These are phyloP conservation scores for Campylorhamphus procurvoides DNA, from an alignment of 2,113 vertebrate genomes.

Conservation along the genomic window DNA sequence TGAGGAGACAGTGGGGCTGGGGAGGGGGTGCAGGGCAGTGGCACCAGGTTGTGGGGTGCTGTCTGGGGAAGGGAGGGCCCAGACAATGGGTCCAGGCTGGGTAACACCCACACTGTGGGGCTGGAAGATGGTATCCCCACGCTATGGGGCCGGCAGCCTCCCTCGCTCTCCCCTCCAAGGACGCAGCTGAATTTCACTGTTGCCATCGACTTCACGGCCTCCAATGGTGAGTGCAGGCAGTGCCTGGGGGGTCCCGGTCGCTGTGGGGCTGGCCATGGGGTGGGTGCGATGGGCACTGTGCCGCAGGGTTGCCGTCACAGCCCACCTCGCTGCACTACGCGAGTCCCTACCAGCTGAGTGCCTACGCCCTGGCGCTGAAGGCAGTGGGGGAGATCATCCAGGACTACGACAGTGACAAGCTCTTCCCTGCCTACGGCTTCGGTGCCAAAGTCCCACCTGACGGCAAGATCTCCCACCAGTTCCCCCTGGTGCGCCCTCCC, in stretches of 20 bases:
- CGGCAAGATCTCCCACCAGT: conserved; percentile 95
- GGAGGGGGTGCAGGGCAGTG: rapidly evolving
- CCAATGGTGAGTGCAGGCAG: conserved; percentile 85
- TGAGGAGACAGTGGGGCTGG: rapidly evolving
- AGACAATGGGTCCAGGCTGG: not conserved
- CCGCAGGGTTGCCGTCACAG: conserved; percentile 91
- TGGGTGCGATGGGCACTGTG: not conserved
- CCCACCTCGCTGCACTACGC: conserved; percentile 97
- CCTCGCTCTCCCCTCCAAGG: conserved; percentile 70
- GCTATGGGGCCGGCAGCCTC: not conserved
- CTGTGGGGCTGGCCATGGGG: not conserved
- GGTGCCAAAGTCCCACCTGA: conserved; percentile 97
- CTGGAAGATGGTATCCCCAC: not conserved
- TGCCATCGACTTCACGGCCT: conserved; percentile 97
- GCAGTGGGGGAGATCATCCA: conserved; percentile 98
- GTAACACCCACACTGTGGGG: not conserved
- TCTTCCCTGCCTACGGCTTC: conserved; percentile 96
- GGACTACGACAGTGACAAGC: conserved; percentile 99
- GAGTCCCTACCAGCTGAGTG: conserved; percentile 97
- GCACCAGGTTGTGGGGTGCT: not conserved
- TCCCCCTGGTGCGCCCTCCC: conserved; percentile 85
- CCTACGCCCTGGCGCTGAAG: conserved; percentile 97
- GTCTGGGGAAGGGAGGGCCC: not conserved
- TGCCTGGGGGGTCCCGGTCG: not conserved
- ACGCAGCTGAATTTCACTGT: conserved; percentile 98